phyloP scores from a whole-genome alignment of 2,888 invertebrate species.

The Atrina japonica region DNA sequence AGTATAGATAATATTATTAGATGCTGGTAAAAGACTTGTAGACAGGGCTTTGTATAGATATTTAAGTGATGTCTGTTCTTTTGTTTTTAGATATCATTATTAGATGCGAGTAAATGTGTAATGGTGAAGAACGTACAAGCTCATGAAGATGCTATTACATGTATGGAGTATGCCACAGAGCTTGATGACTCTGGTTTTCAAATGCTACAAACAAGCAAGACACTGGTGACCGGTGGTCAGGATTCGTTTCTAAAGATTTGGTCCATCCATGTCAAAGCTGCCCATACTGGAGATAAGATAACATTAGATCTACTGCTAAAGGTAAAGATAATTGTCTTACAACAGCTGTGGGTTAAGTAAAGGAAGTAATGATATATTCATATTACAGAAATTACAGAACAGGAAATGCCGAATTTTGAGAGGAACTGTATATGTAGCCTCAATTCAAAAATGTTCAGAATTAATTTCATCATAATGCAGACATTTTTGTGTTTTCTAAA shows the following conservation, averaged over 20 bases:
- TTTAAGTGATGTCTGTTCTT: too few relatives aligned
- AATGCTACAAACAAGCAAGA: conserved; percentile 42
- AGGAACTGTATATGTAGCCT: too few relatives aligned
- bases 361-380: too few relatives aligned
- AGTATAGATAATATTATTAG: too few relatives aligned
- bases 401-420: too few relatives aligned
- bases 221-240: conserved; percentile 61
- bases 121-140: conserved; percentile 59
- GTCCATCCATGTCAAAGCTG: conserved; percentile 44
- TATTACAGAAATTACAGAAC: too few relatives aligned
- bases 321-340: conserved; percentile 40
- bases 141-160: conserved; percentile 60
- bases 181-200: conserved; percentile 39
- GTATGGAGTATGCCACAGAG: conserved; percentile 54
- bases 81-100: conserved; percentile 59
- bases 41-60: too few relatives aligned
- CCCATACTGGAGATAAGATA: conserved; percentile 40
- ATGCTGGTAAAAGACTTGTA: too few relatives aligned
- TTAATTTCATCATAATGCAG: too few relatives aligned
- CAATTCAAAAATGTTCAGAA: too few relatives aligned
- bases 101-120: conserved; percentile 54
- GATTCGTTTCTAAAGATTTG: conserved; percentile 66
- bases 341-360: too few relatives aligned
- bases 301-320: conserved; percentile 41
- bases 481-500: too few relatives aligned